Base-by-base conservation (phyloP, 2,113 vertebrate species). In the Dromiciops gliroides region DNA sequence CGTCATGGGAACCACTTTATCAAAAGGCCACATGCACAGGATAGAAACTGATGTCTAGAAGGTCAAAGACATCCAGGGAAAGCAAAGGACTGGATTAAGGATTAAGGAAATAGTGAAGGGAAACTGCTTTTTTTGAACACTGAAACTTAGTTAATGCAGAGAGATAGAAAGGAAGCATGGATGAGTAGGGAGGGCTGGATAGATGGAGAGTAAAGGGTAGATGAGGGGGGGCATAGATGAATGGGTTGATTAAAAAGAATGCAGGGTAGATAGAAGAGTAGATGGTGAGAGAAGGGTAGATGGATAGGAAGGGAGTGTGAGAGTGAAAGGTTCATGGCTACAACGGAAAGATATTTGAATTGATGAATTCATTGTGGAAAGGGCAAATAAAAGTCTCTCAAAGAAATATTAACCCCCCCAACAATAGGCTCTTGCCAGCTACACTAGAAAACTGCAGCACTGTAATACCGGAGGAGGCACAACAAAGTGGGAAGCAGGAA, bases 1-100 rank as follows among this genome's bases (percentile, higher is more conserved):
- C 91, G 48, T 94, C 44, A 89, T 56, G 48, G 91, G 89, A 96
- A 95, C 47, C 14, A 25, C 25, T 52, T 92, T 96, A 96, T 95
- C 95, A 93, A 95, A 93, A 92, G 51, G 90, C 93, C 89, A 93
- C 94, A 92, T 49, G 50, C 94, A 47, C 49, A 50, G 89, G 67
- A 51, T 75, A 50, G 52, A 12, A 50, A 93, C 89, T 44, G 28
- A 50, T 89, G 24, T 49, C 49, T 25, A 3, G 0, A 75, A 47
- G 51, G 75, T 50, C 16, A 22, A 22, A 67, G n/a, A n/a, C 51
- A 47, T 49, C 51, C 51, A 89, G 28, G 24, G 26, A 67, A 90
- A 48, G 31, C 53, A 89, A 24, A 25, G 51, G 49, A 3, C 25
- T 16, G 52, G 49, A 52, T 96, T 90, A 50, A 51, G 26, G 48